phyloP scores from a whole-genome alignment of 2,888 invertebrate genomes.

The Drosophila antonietae region DNA sequence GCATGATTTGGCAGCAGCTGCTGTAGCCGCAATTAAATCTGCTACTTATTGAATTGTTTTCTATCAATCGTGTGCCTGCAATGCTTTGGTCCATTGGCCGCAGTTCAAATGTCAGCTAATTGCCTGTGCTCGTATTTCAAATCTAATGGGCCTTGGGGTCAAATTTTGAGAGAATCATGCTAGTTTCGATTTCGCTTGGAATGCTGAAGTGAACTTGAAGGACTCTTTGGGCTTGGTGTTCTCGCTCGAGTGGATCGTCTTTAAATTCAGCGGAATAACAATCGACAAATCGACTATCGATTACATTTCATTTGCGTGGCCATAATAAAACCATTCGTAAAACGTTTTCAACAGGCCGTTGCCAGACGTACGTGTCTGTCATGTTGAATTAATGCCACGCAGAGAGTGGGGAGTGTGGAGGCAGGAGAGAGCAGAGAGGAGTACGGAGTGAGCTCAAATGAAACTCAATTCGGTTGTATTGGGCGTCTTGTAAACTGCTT shows the following conservation, averaged over 20 bases:
- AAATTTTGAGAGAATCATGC: neutral
- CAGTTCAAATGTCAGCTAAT: constrained; percentile 34
- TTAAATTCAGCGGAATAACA: constrained; percentile 41
- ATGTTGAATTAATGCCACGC: constrained; percentile 59
- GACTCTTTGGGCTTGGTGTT: constrained; percentile 18
- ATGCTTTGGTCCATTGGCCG: neutral
- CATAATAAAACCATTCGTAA: constrained; percentile 74
- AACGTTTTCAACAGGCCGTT: constrained; percentile 71
- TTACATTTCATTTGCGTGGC: constrained; percentile 54
- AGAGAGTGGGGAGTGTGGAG: too few species aligned
- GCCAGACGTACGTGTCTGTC: constrained; percentile 68
- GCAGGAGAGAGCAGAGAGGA: neutral
- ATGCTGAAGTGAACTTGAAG: neutral
- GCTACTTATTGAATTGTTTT: constrained; percentile 5
- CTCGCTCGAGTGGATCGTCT: constrained; percentile 16
- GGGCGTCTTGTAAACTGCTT: constrained; percentile 71
- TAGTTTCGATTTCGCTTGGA: neutral
- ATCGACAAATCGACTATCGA: constrained; percentile 65
- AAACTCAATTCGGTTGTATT: constrained; percentile 16
- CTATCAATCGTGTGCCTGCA: neutral
- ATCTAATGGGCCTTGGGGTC: constrained; percentile 38
- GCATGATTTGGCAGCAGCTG: neutral
- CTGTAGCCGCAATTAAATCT: neutral
- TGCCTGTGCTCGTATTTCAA: constrained; percentile 36
- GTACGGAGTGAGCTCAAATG: neutral